Base-by-base conservation (phyloP, 2,888 invertebrate species). In the Strigamia maritima region DNA sequence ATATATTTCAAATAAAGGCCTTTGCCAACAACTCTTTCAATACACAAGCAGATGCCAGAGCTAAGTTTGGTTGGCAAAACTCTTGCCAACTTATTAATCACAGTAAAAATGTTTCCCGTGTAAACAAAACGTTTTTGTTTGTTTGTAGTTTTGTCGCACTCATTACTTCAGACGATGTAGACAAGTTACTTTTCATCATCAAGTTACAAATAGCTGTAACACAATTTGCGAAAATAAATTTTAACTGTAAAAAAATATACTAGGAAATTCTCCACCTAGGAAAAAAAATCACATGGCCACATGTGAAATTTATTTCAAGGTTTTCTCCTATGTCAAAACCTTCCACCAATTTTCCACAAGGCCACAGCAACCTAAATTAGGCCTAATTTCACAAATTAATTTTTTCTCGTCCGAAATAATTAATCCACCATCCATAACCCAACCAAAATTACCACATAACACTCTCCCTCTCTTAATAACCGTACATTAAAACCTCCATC, bases 11-110 rank as follows among this genome's bases (percentile, higher is more conserved):
- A n/a, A 49, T n/a, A n/a, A 49, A 49, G 49, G 19, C 19, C 49
- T 16, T 49, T 49, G 49, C 49, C 49, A 49, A 49, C 49, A 49
- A 49, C 49, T 49, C 49, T 49, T 49, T 49, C 49, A n/a, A 49
- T 49, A 7, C 65, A 14, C 24, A 22, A 26, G 24, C 10, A 24
- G 26, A 8, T 65, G 65, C 65, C 65, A 65, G 16, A 65, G 24
- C 65, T 65, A 65, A 65, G 26, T 65, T 65, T 65, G 65, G 65
- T 24, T 24, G 10, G 12, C 24, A 24, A 65, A 24, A 24, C 28
- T 65, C 26, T 26, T 65, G 65, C 65, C 65, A 65, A 65, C 65
- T 65, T 65, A 65, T 65, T 65, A 65, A 65, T 65, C 65, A 65
- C 28, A 10, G 65, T 65, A 28, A 24, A 26, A 60, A 60, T 65